Conservation (phyloP, 2,113 vertebrate species). For the Sebastes fasciatus region DNA sequence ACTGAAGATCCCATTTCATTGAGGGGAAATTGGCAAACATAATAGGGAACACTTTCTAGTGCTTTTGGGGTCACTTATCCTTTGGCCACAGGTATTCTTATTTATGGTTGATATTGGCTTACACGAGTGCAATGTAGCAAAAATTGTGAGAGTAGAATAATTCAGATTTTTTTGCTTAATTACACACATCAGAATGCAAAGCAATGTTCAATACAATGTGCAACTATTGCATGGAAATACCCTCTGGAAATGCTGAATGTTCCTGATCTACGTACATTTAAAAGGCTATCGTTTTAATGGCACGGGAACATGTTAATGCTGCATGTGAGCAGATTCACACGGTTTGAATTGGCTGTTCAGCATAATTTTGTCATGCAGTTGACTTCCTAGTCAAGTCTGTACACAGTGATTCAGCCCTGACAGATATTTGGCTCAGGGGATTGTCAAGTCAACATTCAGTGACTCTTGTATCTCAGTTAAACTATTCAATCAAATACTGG, state of each 20-base stretch:
- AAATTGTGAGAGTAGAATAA: neutral
- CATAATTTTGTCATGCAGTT: neutral
- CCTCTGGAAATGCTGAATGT: neutral
- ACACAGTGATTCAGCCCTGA: too few species aligned
- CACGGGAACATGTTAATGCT: constrained; percentile 23
- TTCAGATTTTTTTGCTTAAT: neutral
- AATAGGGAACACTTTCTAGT: neutral
- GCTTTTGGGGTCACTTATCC: neutral
- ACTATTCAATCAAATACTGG: too few species aligned
- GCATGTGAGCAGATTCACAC: constrained; percentile 4
- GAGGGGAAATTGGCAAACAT: constrained; percentile 4
- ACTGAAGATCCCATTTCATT: neutral
- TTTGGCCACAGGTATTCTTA: neutral
- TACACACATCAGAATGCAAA: neutral
- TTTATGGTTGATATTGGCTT: neutral
- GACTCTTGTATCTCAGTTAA: neutral
- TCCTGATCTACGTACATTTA: neutral
- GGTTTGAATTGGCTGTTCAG: neutral
- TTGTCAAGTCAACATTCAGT: neutral
- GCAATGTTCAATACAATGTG: constrained; percentile 9
- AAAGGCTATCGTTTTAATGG: constrained; percentile 9
- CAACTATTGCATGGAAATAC: constrained; percentile 2
- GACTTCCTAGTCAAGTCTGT: neutral
- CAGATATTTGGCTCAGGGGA: too few species aligned
- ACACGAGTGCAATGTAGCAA: neutral